These are phyloP conservation scores for Anthonomus grandis DNA, from an alignment of 1,140 invertebrate genomes.

Conservation along the genomic window DNA sequence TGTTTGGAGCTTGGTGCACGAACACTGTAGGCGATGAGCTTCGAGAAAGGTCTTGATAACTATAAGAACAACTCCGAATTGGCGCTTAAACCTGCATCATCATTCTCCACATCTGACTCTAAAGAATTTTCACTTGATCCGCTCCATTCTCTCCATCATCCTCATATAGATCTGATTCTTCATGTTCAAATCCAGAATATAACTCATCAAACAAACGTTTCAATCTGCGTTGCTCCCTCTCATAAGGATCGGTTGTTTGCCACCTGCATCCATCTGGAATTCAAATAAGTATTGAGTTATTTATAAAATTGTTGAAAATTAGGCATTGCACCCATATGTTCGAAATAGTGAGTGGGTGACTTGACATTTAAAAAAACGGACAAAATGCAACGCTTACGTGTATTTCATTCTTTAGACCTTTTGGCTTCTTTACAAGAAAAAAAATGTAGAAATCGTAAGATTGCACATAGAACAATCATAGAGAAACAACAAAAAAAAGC, in stretches of 20 bases:
- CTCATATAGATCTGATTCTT: conserved; percentile 6
- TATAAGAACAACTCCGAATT: conserved; percentile 2
- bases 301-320: no score
- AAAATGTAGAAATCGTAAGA: no score
- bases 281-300: background rate
- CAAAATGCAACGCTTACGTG: no score
- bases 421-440: no score
- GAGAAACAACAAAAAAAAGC: no score
- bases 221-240: no score
- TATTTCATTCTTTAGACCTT: no score
- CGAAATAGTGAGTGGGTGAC: no score
- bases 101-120: conserved; percentile 5
- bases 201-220: conserved; percentile 10
- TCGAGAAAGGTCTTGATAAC: background rate
- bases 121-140: conserved; percentile 7
- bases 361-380: no score
- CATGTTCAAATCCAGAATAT: conserved; percentile 7
- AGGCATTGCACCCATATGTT: conserved; percentile 7
- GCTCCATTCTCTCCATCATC: conserved; percentile 12
- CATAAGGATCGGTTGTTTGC: no score
- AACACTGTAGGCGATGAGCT: background rate
- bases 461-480: no score
- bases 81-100: background rate
- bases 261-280: background rate
- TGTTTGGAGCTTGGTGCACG: background rate